Evolutionary conservation across 2,888 invertebrate genomes (phyloP), one percentile per base, ranked within the genome.

Genomic region (Oscheius sp.): DNA sequence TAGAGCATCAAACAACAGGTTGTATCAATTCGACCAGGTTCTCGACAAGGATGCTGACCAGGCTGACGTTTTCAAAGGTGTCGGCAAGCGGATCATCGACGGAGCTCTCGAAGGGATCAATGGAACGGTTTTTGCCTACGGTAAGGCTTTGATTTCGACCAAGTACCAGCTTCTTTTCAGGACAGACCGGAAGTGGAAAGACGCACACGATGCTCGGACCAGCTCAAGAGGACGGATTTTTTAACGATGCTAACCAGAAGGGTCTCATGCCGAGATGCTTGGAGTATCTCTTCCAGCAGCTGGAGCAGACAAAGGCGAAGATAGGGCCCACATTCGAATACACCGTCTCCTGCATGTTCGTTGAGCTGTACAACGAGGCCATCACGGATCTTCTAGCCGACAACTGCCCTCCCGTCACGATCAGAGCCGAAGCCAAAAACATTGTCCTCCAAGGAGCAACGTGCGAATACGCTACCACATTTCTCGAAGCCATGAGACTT

Each of bases 121-220:
- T 84, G 90, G 90, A 1, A 90, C 90, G 3, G 90, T 90, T 68
- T 90, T 90, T 87, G 90, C 90, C 1, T 90, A 90, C 84, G 90
- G 90, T 0, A 90, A 90, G 83, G 47, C 48, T 9, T 21, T 1
- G 1, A 29, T 29, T 29, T 1, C n/a, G 7, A 21, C 21, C 21
- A 21, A 21, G 21, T 0, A 21, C 21, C 21, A 21, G 21, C 21
- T 42, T 62, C 2, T 62, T 5, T 47, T 48, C 29, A 70, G 72
- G 72, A 11, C 72, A 72, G 47, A 72, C 72, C n/a, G 72, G 72
- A n/a, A 55, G 55, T 29, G 90, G 90, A 9, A 90, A 90, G 79
- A 90, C 90, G 1, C 90, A 89, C 78, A 90, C 90, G 3, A 90
- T 90, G 90, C 74, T 90, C 13, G 90, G 90, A 84, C 84, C 84